Evolutionary conservation across 2,113 vertebrate species (phyloP).

Genomic region (Pedetes capensis): DNA sequence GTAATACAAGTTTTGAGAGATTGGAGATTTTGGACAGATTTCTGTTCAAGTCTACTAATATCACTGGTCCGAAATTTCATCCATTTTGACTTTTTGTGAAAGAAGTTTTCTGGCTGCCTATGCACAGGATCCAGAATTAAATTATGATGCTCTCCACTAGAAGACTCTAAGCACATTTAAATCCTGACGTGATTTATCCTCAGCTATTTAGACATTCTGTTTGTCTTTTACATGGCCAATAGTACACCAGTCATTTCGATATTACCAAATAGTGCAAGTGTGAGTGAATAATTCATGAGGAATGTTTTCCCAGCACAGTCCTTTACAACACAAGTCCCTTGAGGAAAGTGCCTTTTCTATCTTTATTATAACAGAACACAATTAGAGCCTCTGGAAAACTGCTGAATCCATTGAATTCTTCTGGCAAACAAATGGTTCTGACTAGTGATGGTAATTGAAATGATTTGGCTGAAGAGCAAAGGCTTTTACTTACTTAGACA

Average conservation of each 20-base stretch:
- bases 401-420: not conserved
- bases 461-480: not conserved
- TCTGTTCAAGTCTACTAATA: not conserved
- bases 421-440: not conserved
- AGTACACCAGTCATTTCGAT: not conserved
- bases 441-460: not conserved
- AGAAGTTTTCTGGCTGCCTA: not conserved
- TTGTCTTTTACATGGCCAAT: not conserved
- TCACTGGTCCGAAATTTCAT: not conserved
- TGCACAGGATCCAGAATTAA: not conserved
- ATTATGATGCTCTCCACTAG: fast-evolving
- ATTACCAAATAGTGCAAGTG: not conserved
- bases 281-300: not conserved
- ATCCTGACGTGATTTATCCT: not conserved
- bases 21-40: not conserved
- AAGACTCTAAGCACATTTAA: not conserved
- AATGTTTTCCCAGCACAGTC: not conserved
- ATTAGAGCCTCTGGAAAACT: constrained; percentile 4
- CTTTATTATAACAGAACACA: not conserved
- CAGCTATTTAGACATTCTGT: not conserved
- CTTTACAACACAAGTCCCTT: not conserved
- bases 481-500: not conserved
- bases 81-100: not conserved
- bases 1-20: constrained; percentile 1
- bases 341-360: not conserved